Percentiles rank a stretch among this genome's conserved stretches.
phyloP scores from a whole-genome alignment of 2,797 vertebrate species.

The Leptatherina wallacei region DNA sequence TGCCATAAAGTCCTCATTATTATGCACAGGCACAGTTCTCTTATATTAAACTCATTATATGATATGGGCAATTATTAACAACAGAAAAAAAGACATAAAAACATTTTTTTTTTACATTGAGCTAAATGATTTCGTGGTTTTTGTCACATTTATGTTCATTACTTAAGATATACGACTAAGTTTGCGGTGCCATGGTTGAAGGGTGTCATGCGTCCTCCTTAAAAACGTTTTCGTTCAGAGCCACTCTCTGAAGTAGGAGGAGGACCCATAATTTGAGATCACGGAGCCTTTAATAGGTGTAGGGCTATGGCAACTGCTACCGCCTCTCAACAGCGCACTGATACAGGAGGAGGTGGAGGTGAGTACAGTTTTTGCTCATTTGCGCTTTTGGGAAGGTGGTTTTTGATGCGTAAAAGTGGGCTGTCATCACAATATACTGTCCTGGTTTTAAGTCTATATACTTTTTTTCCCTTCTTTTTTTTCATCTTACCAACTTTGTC shows the following conservation, averaged over 20 bases:
- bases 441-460: background rate
- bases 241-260: constrained; percentile 70
- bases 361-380: constrained; percentile 59
- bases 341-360: constrained; percentile 65
- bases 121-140: background rate
- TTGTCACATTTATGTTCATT: background rate
- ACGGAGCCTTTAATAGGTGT: constrained; percentile 68
- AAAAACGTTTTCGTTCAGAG: constrained; percentile 62
- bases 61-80: background rate
- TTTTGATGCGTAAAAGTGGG: constrained; percentile 28
- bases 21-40: background rate
- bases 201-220: constrained; percentile 73
- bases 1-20: background rate
- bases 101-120: background rate
- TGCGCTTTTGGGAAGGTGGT: constrained; percentile 23
- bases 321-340: constrained; percentile 56
- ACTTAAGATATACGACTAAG: constrained; percentile 1
- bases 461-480: background rate
- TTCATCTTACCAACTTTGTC: constrained; percentile 23
- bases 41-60: background rate
- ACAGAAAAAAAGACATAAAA: background rate
- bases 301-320: constrained; percentile 59
- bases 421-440: constrained; percentile 6
- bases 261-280: constrained; percentile 73
- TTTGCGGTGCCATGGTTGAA: constrained; percentile 42